phyloP scores from a whole-genome alignment of 1,140 invertebrate genomes.

The Aphelinus atriplicis region DNA sequence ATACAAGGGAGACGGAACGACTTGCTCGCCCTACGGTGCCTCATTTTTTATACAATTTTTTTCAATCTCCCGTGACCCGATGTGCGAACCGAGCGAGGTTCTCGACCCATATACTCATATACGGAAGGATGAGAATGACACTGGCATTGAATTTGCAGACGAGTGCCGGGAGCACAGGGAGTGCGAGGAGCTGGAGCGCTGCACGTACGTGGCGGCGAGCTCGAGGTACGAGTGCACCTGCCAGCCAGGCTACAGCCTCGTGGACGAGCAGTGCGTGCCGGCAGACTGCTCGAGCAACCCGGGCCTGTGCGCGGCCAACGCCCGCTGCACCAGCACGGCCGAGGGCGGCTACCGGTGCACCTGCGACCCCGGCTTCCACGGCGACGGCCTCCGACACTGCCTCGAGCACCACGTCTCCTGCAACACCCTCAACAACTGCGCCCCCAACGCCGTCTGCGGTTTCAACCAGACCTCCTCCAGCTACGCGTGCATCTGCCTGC shows the following conservation, averaged over 20 bases:
- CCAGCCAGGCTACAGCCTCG: slow-evolving; percentile 66
- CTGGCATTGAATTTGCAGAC: slow-evolving; percentile 53
- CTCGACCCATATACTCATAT: too few species aligned
- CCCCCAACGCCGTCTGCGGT: slow-evolving; percentile 81
- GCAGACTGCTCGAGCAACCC: slow-evolving; percentile 60
- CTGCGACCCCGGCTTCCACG: slow-evolving; percentile 81
- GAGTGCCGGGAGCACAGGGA: slow-evolving; percentile 76
- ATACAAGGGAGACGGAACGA: slow-evolving; percentile 81
- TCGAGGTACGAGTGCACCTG: slow-evolving; percentile 77
- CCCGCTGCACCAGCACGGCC: slow-evolving; percentile 69
- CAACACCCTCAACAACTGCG: slow-evolving; percentile 85
- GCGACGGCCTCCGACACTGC: slow-evolving; percentile 78
- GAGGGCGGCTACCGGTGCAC: slow-evolving; percentile 75
- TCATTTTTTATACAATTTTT: slow-evolving; percentile 39
- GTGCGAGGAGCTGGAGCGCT: slow-evolving; percentile 82
- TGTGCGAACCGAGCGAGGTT: neutral
- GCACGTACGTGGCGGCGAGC: slow-evolving; percentile 70
- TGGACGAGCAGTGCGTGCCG: slow-evolving; percentile 69
- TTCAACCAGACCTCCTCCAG: slow-evolving; percentile 69
- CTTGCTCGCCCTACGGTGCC: slow-evolving; percentile 72
- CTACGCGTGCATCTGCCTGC: slow-evolving; percentile 68
- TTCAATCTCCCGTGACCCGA: neutral
- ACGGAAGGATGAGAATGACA: too few species aligned
- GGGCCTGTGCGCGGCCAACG: slow-evolving; percentile 72
- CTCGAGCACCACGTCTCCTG: slow-evolving; percentile 76